Evolutionary conservation across 2,113 vertebrate genomes (phyloP).

Genomic region (Vulpes lagopus): DNA sequence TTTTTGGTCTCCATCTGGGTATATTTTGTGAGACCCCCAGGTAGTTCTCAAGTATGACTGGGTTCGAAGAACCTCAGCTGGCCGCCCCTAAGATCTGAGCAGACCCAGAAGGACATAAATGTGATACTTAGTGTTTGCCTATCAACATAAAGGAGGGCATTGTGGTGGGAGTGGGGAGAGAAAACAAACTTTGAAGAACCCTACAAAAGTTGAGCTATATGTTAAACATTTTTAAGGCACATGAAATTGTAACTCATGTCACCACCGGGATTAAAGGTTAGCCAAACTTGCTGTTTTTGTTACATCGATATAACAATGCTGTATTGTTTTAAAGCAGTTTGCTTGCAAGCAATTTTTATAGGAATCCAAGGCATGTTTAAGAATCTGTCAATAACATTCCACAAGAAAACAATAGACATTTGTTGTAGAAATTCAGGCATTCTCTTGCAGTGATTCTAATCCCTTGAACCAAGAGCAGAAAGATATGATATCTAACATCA

Average conservation of each 20-base stretch:
- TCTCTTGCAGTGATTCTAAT: slow-evolving; percentile 81
- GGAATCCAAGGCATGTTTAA: slow-evolving; percentile 91
- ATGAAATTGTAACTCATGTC: slow-evolving; percentile 78
- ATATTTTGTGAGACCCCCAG: neutral
- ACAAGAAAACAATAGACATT: slow-evolving; percentile 87
- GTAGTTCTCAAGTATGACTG: neutral
- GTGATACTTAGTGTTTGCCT: neutral
- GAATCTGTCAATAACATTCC: slow-evolving; percentile 89
- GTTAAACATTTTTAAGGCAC: slow-evolving; percentile 68
- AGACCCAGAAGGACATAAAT: neutral
- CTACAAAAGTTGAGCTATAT: slow-evolving; percentile 58
- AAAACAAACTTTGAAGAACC: slow-evolving; percentile 2
- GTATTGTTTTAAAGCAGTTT: slow-evolving; percentile 89
- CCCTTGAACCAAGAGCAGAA: slow-evolving; percentile 81
- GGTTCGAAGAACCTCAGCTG: neutral
- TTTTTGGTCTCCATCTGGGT: neutral
- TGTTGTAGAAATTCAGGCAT: slow-evolving; percentile 84
- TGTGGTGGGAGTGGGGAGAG: neutral
- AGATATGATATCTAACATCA: slow-evolving; percentile 74
- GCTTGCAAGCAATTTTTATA: slow-evolving; percentile 87
- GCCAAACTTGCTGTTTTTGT: slow-evolving; percentile 86
- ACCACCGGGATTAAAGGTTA: slow-evolving; percentile 87
- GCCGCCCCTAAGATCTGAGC: neutral
- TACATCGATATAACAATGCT: slow-evolving; percentile 87
- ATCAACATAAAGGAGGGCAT: neutral